Percentiles rank a stretch among this genome's conserved stretches.
phyloP scores from a whole-genome alignment of 1,140 invertebrate species.

The Paracyclopina nana region DNA sequence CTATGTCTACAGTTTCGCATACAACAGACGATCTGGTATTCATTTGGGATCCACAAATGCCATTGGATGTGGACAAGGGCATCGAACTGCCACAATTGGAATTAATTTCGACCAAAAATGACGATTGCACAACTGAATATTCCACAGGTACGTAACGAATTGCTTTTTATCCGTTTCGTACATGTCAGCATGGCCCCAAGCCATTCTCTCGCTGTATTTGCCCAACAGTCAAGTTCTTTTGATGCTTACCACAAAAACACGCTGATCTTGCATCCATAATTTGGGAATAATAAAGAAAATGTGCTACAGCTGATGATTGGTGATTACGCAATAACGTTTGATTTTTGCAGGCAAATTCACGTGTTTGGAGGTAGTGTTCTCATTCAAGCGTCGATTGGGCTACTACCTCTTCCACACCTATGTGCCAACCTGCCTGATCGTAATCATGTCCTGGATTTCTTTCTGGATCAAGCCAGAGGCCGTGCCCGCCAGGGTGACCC shows the following conservation, averaged over 20 bases:
- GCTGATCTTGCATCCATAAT: no score
- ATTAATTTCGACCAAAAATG: conserved; percentile 57
- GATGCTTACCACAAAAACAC: no score
- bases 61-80: conserved; percentile 67
- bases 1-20: conserved; percentile 45
- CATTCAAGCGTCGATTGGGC: conserved; percentile 52
- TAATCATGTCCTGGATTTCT: conserved; percentile 80
- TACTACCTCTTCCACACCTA: conserved; percentile 79
- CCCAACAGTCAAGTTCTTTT: no score
- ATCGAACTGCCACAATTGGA: conserved; percentile 67
- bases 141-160: conserved; percentile 39
- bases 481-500: conserved; percentile 1
- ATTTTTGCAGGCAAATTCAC: conserved; percentile 46
- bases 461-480: conserved; percentile 55
- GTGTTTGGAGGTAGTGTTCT: conserved; percentile 63
- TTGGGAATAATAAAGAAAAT: no score
- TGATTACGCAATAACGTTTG: not conserved
- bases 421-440: conserved; percentile 67
- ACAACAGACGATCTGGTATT: conserved; percentile 76
- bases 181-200: no score
- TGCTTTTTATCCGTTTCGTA: no score
- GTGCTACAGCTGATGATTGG: no score
- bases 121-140: conserved; percentile 68
- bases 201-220: no score
- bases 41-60: conserved; percentile 67